These are phyloP conservation scores for Thereva nobilitata DNA, from an alignment of 2,888 invertebrate species.

Conservation along the genomic window DNA sequence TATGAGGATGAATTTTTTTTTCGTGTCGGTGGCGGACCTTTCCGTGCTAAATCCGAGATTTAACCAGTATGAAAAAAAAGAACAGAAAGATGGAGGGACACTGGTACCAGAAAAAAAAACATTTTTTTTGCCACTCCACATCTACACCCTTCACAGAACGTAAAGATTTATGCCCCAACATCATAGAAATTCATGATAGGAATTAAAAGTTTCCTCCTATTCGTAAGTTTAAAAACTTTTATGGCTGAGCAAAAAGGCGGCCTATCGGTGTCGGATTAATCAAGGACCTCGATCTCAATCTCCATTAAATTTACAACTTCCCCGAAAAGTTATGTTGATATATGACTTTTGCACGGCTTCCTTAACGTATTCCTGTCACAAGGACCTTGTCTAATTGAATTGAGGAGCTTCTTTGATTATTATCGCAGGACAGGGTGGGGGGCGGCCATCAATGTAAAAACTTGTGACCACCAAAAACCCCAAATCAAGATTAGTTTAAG, in stretches of 20 bases:
- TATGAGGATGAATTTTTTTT: conserved; percentile 15
- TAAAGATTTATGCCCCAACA: conserved; percentile 26
- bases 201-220: conserved; percentile 23
- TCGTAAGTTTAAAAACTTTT: conserved; percentile 11
- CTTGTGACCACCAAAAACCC: conserved; percentile 8
- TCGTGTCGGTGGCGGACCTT: conserved; percentile 10
- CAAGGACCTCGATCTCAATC: too few species aligned
- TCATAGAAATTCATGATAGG: conserved; percentile 32
- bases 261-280: conserved; percentile 1
- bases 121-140: conserved; percentile 20
- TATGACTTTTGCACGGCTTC: too few species aligned
- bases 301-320: too few species aligned
- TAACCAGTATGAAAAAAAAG: not conserved
- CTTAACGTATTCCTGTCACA: too few species aligned
- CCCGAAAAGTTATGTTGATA: too few species aligned
- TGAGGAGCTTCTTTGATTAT: too few species aligned
- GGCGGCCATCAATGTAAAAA: not conserved
- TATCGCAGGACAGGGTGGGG: too few species aligned
- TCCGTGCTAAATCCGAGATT: conserved; percentile 19
- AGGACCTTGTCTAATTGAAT: too few species aligned
- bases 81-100: too few species aligned
- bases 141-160: not conserved
- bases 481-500: conserved; percentile 14
- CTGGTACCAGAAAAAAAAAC: conserved; percentile 5
- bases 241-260: conserved; percentile 1